Percentiles rank a stretch among this genome's conserved stretches.
phyloP scores from a whole-genome alignment of 1,140 invertebrate species.

The Drosophila hydei region DNA sequence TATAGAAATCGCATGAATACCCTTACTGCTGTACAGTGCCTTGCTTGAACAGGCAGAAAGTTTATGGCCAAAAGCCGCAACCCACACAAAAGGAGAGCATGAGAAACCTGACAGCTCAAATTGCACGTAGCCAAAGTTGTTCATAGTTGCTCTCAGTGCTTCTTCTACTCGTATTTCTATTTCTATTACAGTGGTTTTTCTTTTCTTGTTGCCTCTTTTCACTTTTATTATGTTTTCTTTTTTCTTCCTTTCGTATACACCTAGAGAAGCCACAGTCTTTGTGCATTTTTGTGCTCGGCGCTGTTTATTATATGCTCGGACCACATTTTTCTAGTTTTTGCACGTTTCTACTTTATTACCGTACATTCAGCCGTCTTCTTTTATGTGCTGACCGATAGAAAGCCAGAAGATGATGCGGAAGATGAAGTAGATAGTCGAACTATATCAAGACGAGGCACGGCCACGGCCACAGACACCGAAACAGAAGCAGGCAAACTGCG shows the following conservation, averaged over 20 bases:
- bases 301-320: conserved; percentile 79
- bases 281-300: conserved; percentile 62
- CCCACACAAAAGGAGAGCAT: conserved; percentile 46
- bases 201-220: conserved; percentile 10
- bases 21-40: conserved; percentile 46
- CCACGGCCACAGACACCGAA: conserved; percentile 33
- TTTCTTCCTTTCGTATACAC: conserved; percentile 15
- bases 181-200: conserved; percentile 36
- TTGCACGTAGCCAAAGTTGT: conserved; percentile 76
- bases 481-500: conserved; percentile 59
- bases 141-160: conserved; percentile 48
- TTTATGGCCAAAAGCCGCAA: conserved; percentile 76
- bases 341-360: conserved; percentile 82
- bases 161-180: conserved; percentile 49
- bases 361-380: conserved; percentile 47
- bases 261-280: conserved; percentile 40
- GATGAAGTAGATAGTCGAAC: conserved; percentile 39
- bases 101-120: conserved; percentile 71
- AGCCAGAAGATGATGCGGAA: conserved; percentile 2
- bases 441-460: conserved; percentile 25
- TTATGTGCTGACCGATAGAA: conserved; percentile 62
- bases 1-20: conserved; percentile 13
- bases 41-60: conserved; percentile 68
- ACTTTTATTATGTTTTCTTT: conserved; percentile 4
- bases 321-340: conserved; percentile 81